These are phyloP conservation scores for human (Homo sapiens) DNA, from an alignment of 2,113 vertebrate species.

Conservation along the genomic window DNA sequence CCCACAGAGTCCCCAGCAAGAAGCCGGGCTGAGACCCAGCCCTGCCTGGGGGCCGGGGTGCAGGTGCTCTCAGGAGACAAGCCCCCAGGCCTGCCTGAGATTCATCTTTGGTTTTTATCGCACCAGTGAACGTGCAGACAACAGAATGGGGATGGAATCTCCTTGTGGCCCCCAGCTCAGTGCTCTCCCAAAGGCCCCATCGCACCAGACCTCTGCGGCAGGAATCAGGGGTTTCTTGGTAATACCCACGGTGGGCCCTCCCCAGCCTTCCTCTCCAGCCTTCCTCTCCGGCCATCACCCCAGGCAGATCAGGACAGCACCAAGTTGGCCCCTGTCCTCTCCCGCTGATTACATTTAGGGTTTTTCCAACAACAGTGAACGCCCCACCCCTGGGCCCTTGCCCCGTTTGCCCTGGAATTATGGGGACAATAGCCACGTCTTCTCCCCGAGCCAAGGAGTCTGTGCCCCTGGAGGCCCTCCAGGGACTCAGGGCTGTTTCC, in stretches of 20 bases:
- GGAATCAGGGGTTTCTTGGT: neutral
- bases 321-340: neutral
- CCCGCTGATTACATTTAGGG: too few relatives aligned
- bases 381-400: too few relatives aligned
- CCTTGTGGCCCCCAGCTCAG: neutral
- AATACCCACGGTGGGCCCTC: neutral
- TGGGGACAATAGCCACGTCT: neutral
- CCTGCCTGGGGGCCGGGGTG: neutral
- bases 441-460: neutral
- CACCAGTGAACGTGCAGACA: accelerated
- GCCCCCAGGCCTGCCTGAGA: neutral
- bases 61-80: neutral
- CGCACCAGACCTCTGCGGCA: accelerated
- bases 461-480: neutral
- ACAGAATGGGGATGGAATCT: neutral
- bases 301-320: too few relatives aligned
- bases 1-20: neutral
- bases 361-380: neutral
- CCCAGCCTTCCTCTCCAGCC: neutral
- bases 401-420: too few relatives aligned
- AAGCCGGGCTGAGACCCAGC: neutral
- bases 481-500: neutral
- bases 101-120: neutral
- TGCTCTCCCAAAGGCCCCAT: accelerated
- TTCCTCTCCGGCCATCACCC: accelerated